A percentile compares a stretch with the other conserved stretches of the same genome.
phyloP scores from a whole-genome alignment of 2,113 vertebrate species.

The Sterna hirundo region DNA sequence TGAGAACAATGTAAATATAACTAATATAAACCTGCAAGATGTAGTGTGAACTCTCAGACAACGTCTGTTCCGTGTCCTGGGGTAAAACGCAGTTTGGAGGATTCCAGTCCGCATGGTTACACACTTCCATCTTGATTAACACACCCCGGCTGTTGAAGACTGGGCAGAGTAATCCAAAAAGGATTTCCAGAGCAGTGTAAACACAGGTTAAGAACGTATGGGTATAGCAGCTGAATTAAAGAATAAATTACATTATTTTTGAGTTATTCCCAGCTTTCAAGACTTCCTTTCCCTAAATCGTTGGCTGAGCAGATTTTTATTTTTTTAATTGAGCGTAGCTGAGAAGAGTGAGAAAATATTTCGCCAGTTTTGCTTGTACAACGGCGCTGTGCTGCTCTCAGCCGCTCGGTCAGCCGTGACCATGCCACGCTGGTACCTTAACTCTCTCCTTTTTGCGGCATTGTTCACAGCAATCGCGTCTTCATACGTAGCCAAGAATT shows the following conservation, averaged over 20 bases:
- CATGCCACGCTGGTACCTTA: background rate
- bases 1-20: background rate
- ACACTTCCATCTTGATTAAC: accelerated
- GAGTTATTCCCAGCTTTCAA: background rate
- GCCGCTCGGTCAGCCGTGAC: background rate
- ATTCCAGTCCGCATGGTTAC: background rate
- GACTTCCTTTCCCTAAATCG: background rate
- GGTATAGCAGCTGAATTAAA: background rate
- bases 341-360: background rate
- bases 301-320: background rate
- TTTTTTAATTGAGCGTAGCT: background rate
- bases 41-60: accelerated
- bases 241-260: background rate
- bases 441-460: background rate
- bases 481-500: background rate
- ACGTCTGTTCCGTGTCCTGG: background rate
- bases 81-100: background rate
- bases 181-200: background rate
- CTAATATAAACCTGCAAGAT: accelerated
- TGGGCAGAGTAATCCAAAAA: background rate
- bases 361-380: background rate
- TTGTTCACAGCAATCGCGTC: background rate
- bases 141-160: background rate
- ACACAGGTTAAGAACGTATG: background rate
- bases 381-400: background rate